Percentiles rank a stretch among this genome's conserved stretches.
Evolutionary conservation across 2,888 invertebrate genomes (phyloP).

Genomic region (Lasioglossum pauxillum): DNA sequence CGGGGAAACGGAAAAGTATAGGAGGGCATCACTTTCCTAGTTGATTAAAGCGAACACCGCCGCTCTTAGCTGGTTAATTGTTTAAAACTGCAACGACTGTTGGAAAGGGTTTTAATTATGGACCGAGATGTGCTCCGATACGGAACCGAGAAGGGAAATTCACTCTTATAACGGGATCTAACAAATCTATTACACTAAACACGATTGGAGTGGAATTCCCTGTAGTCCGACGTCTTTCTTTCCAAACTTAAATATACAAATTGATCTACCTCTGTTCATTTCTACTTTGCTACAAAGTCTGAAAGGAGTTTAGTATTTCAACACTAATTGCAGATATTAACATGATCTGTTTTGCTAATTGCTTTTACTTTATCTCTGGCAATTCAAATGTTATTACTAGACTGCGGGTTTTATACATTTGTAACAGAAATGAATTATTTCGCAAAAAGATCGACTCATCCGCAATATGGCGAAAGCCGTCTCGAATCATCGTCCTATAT

Average conservation of each 20-base stretch:
- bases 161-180: background rate
- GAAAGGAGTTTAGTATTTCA: background rate
- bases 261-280: background rate
- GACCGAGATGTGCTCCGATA: background rate
- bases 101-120: slow-evolving; percentile 44
- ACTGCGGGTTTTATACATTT: background rate
- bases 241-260: background rate
- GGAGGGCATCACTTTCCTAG: slow-evolving; percentile 32
- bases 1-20: slow-evolving; percentile 15
- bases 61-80: slow-evolving; percentile 36
- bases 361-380: background rate
- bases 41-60: slow-evolving; percentile 46
- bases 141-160: background rate
- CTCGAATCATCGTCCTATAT: no score
- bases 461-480: no score
- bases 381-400: background rate
- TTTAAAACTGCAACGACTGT: slow-evolving; percentile 42
- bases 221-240: background rate
- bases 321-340: background rate
- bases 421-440: background rate
- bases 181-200: background rate
- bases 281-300: background rate
- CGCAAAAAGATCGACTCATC: no score
- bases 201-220: background rate
- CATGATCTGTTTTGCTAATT: background rate